These are phyloP conservation scores for Aythya baeri DNA, from an alignment of 2,113 vertebrate genomes.

Conservation along the genomic window DNA sequence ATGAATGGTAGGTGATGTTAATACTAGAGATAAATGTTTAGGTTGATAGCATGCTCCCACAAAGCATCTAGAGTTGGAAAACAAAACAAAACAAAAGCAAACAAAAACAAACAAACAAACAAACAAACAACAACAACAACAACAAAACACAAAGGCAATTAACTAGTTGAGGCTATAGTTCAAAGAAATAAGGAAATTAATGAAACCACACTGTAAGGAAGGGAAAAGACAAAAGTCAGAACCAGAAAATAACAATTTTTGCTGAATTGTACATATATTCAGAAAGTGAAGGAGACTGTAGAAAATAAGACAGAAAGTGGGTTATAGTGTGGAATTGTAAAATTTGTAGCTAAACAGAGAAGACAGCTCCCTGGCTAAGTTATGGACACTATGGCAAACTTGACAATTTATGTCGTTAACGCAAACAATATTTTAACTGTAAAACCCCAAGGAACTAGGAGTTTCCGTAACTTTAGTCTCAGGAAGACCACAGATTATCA, in stretches of 20 bases:
- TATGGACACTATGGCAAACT: not conserved
- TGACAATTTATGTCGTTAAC: not conserved
- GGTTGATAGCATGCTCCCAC: not conserved
- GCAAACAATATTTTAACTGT: not conserved
- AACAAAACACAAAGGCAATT: not conserved
- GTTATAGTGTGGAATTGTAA: not conserved
- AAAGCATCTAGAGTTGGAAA: not conserved
- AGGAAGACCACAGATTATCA: not conserved
- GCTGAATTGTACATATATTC: not conserved
- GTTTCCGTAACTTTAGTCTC: not conserved
- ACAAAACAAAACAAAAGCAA: too few relatives aligned
- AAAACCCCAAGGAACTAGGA: not conserved
- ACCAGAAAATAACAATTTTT: not conserved
- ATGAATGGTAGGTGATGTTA: not conserved
- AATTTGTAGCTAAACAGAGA: not conserved
- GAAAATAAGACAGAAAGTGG: not conserved
- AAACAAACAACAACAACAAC: too few relatives aligned
- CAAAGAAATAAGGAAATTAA: not conserved
- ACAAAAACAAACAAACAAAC: too few relatives aligned
- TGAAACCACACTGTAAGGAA: not conserved
- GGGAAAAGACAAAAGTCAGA: not conserved
- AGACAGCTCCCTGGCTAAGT: not conserved
- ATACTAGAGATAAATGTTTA: not conserved
- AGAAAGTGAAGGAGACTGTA: not conserved
- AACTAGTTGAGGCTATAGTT: not conserved